phyloP scores from a whole-genome alignment of 2,888 invertebrate genomes.

The Arrhopalites spinosus region DNA sequence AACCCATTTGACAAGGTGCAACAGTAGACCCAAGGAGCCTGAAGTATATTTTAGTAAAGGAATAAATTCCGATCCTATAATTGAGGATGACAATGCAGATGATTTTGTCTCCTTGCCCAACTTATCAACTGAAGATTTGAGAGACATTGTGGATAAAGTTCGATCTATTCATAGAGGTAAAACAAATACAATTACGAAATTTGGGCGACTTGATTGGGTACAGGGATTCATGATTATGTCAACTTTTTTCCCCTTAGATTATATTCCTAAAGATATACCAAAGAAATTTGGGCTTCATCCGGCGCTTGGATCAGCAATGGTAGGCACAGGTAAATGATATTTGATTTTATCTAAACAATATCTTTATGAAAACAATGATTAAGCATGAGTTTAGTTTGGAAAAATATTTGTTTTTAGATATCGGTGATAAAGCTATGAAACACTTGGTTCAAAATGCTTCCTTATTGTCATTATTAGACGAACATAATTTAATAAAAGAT shows the following conservation, averaged over 20 bases:
- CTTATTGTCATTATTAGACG: conserved; percentile 71
- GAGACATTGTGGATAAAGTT: conserved; percentile 48
- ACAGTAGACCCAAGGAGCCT: conserved; percentile 56
- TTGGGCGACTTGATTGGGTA: neutral
- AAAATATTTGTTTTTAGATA: too few species aligned
- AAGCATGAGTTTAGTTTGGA: too few species aligned
- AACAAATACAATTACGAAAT: neutral
- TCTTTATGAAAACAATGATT: too few species aligned
- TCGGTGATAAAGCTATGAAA: conserved; percentile 61
- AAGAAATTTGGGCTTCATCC: conserved; percentile 57
- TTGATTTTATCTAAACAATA: too few species aligned
- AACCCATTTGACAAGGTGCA: conserved; percentile 61
- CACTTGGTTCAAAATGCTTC: conserved; percentile 81
- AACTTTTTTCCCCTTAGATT: conserved; percentile 4
- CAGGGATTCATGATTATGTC: neutral
- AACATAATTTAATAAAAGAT: conserved; percentile 66
- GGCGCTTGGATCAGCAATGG: conserved; percentile 57
- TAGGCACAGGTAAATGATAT: too few species aligned
- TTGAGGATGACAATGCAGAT: neutral
- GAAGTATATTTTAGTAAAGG: conserved; percentile 47
- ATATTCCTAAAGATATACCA: conserved; percentile 50
- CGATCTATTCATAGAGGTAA: conserved; percentile 50
- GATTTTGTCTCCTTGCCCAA: conserved; percentile 19
- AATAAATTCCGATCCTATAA: conserved; percentile 37
- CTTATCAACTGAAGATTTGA: conserved; percentile 48